Evolutionary conservation across 2,113 vertebrate species (phyloP).

Genomic region (Periophthalmodon schlosseri): DNA sequence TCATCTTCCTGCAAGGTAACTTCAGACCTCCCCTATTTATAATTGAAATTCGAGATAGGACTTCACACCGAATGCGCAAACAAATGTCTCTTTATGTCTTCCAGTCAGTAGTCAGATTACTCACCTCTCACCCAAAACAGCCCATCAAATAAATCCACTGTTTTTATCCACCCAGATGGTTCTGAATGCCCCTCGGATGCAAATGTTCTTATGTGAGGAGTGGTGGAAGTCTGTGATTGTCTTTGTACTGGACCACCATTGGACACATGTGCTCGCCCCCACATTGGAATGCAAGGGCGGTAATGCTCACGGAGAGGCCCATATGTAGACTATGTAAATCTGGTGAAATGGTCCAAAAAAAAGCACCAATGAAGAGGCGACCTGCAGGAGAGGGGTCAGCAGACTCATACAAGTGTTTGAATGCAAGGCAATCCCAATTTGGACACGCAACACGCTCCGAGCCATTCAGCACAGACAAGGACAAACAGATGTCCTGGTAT

Average conservation of each 20-base stretch:
- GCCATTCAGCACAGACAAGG: slow-evolving; percentile 67
- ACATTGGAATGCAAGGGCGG: slow-evolving; percentile 65
- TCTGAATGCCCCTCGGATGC: slow-evolving; percentile 61
- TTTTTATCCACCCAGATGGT: slow-evolving; percentile 67
- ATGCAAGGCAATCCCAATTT: slow-evolving; percentile 63
- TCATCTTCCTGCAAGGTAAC: too few species aligned
- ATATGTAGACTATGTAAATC: slow-evolving; percentile 60
- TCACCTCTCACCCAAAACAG: slow-evolving; percentile 52
- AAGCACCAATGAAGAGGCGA: slow-evolving; percentile 47
- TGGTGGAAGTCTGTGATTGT: slow-evolving; percentile 43
- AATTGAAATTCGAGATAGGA: neutral
- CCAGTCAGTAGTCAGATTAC: slow-evolving; percentile 31
- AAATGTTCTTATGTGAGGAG: slow-evolving; percentile 57
- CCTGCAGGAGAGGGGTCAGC: slow-evolving; percentile 61
- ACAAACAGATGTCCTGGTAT: slow-evolving; percentile 75
- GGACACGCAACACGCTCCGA: slow-evolving; percentile 62
- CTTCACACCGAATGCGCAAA: slow-evolving; percentile 3
- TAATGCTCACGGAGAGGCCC: slow-evolving; percentile 41
- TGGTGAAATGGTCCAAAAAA: slow-evolving; percentile 31
- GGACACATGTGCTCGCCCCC: slow-evolving; percentile 57
- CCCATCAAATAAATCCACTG: slow-evolving; percentile 45
- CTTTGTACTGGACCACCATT: slow-evolving; percentile 55
- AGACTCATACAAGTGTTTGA: slow-evolving; percentile 67
- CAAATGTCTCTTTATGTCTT: slow-evolving; percentile 16
- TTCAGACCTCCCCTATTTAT: neutral